Evolutionary conservation across 2,888 invertebrate genomes (phyloP).

Genomic region (Drosophila hawaiiensis): DNA sequence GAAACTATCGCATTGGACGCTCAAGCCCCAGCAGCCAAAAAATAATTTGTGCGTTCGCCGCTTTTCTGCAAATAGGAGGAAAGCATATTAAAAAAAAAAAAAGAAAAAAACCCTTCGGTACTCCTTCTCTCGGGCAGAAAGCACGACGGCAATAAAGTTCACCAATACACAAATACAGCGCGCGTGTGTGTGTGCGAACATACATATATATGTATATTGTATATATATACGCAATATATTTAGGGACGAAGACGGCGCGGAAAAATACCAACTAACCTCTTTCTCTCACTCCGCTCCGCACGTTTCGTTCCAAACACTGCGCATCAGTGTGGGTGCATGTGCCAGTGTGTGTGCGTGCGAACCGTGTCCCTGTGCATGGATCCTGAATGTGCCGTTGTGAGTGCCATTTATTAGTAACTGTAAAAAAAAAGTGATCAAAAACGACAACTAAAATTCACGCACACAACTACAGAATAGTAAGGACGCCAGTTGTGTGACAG

Average conservation of each 20-base stretch:
- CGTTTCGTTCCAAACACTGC: slow-evolving; percentile 51
- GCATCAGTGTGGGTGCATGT: slow-evolving; percentile 45
- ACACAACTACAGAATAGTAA: slow-evolving; percentile 6
- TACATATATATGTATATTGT: slow-evolving; percentile 37
- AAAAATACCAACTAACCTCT: slow-evolving; percentile 76
- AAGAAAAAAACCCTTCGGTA: slow-evolving; percentile 61
- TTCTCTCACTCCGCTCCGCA: slow-evolving; percentile 35
- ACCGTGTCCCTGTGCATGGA: slow-evolving; percentile 36
- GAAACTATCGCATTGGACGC: slow-evolving; percentile 15
- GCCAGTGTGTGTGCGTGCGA: slow-evolving; percentile 20
- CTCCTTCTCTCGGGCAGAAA: slow-evolving; percentile 60
- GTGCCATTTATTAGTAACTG: slow-evolving; percentile 53
- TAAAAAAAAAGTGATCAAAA: slow-evolving; percentile 36
- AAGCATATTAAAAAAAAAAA: slow-evolving; percentile 33
- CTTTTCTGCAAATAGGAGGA: slow-evolving; percentile 48
- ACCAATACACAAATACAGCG: slow-evolving; percentile 58
- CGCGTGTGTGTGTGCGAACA: slow-evolving; percentile 35
- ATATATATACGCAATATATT: slow-evolving; percentile 61
- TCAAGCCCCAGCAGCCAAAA: slow-evolving; percentile 6
- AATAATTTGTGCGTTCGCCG: slow-evolving; percentile 41
- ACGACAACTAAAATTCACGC: slow-evolving; percentile 26
- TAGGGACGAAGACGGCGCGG: slow-evolving; percentile 73
- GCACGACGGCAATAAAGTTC: slow-evolving; percentile 60
- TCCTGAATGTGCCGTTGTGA: slow-evolving; percentile 46
- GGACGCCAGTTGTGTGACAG: slow-evolving; percentile 26